These are phyloP conservation scores for Lacerta viridis DNA, from an alignment of 2,797 vertebrate genomes.

Conservation along the genomic window DNA sequence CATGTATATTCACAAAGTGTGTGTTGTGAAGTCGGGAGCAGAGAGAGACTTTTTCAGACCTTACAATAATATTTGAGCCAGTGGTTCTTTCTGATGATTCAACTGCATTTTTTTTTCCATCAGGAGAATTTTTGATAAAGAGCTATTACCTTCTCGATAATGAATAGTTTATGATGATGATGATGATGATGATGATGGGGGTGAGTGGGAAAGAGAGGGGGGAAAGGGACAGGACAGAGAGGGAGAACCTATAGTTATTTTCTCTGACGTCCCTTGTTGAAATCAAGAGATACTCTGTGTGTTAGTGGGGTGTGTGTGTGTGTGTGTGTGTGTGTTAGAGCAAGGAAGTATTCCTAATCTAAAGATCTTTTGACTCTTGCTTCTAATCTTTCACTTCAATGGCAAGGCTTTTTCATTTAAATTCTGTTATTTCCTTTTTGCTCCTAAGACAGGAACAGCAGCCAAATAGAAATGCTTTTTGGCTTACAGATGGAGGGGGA, in stretches of 20 bases:
- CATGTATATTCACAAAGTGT: not conserved
- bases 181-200: no score
- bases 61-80: constrained; percentile 67
- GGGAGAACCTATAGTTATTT: constrained; percentile 51
- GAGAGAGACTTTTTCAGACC: not conserved
- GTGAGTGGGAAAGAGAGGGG: not conserved
- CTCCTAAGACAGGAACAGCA: constrained; percentile 75
- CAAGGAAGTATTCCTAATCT: constrained; percentile 48
- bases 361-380: constrained; percentile 8
- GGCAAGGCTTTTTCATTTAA: constrained; percentile 67
- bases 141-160: constrained; percentile 51
- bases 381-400: constrained; percentile 49
- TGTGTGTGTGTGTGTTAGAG: not conserved
- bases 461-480: constrained; percentile 77
- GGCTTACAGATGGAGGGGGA: constrained; percentile 71
- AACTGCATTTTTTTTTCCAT: constrained; percentile 60
- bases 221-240: not conserved
- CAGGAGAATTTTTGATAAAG: constrained; percentile 34
- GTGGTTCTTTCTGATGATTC: constrained; percentile 46
- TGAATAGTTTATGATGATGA: constrained; percentile 53
- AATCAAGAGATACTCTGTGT: constrained; percentile 39
- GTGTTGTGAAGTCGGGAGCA: not conserved
- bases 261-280: constrained; percentile 54
- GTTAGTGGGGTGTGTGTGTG: not conserved
- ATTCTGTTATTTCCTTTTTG: constrained; percentile 59